Base-by-base conservation (phyloP, 2,113 vertebrate species). In the Siniperca chuatsi region DNA sequence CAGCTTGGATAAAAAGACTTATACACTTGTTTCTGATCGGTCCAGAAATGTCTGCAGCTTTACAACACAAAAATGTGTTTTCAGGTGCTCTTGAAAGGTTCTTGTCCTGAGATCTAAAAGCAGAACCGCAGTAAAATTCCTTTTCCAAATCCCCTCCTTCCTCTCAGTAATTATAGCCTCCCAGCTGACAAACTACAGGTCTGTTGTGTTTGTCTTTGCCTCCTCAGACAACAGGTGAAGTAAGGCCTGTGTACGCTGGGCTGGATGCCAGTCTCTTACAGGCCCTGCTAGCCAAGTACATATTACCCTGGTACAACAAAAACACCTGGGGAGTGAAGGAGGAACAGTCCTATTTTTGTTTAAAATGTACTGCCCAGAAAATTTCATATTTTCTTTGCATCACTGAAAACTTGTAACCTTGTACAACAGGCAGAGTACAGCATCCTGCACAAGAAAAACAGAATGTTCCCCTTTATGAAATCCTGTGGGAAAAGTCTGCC, bases 151-250 rank as follows among this genome's bases (percentile, higher is more conserved):
- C 80, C 74, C 82, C 89, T 85, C 67, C 85, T 90, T 92, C 91
- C 88, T 91, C 78, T 83, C 50, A 37, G 83, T 93, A 95, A 95
- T 92, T 93, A 93, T 80, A 92, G 86, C 71, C 81, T 92, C 33
- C 44, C 61, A 81, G 72, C 86, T 91, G 81, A 92, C 89, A 93
- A 90, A 92, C 85, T 87, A 66, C 88, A 89, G 89, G 88, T 88
- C 82, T 91, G 91, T 64, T 81, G 78, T 87, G 75, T 88, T 92
- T 93, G 73, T 84, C 81, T 90, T 91, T 67, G 40, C 48, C 88
- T 92, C 79, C 50, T 81, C 35, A 2, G 73, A 87, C 90, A 91
- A 92, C 93, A 95, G 90, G 90, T 92, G 90, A 85, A 89, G 78
- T 77, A 37, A 78, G 46, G 75, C 70, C 55, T 87, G 74, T 78